Conservation (phyloP, 1,140 invertebrate species). For the Mesaphorura yosii region DNA sequence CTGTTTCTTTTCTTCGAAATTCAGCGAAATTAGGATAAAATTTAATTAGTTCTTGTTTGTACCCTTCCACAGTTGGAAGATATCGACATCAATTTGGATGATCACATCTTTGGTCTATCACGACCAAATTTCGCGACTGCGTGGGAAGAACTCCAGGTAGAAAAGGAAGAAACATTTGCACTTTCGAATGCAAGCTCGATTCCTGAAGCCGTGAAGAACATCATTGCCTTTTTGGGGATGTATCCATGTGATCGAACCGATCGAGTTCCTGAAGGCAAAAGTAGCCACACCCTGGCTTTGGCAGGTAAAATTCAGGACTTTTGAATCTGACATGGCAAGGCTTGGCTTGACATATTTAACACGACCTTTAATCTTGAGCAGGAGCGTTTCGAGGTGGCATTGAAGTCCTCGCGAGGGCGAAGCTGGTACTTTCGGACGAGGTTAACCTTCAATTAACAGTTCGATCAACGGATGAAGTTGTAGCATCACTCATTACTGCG, state of each 20-base stretch:
- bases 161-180: conserved; percentile 80
- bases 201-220: conserved; percentile 76
- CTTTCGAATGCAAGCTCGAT: conserved; percentile 66
- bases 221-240: conserved; percentile 76
- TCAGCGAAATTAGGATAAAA: not conserved
- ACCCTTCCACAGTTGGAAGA: conserved; percentile 64
- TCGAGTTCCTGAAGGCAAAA: conserved; percentile 69
- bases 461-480: conserved; percentile 44
- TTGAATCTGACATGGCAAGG: not conserved
- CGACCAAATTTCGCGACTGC: conserved; percentile 63
- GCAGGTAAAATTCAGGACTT: conserved; percentile 44
- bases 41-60: not conserved
- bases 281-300: conserved; percentile 65
- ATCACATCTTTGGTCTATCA: conserved; percentile 79
- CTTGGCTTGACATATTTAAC: not conserved
- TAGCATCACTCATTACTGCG: conserved; percentile 72
- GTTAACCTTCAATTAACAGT: conserved; percentile 61
- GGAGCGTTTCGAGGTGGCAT: conserved; percentile 78
- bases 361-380: conserved; percentile 33
- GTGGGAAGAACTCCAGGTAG: conserved; percentile 57
- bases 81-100: conserved; percentile 74
- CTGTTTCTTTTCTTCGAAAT: too few relatives aligned
- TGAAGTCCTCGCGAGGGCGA: conserved; percentile 75
- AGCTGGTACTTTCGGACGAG: conserved; percentile 63
- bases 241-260: conserved; percentile 75